Conservation (phyloP, 2,888 invertebrate species). For the Phrixothrix hirtus region DNA sequence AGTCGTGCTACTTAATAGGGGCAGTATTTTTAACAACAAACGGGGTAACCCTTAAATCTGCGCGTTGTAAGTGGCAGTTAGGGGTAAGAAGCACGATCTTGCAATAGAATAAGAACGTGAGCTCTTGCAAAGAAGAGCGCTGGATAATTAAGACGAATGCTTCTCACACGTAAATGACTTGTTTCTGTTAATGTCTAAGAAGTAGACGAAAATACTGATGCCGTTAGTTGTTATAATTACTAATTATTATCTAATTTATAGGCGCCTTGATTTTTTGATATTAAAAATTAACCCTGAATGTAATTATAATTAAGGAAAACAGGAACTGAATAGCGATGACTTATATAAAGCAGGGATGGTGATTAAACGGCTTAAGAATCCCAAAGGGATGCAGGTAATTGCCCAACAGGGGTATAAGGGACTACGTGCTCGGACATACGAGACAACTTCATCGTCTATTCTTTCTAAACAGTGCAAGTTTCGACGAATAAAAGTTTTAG, state of each 20-base stretch:
- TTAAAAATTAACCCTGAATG: too few species aligned
- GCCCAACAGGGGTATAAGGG: conserved; percentile 40
- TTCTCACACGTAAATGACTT: conserved; percentile 36
- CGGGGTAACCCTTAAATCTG: conserved; percentile 29
- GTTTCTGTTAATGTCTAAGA: conserved; percentile 35
- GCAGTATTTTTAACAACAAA: conserved; percentile 31
- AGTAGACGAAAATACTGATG: conserved; percentile 21
- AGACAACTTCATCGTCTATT: conserved; percentile 41
- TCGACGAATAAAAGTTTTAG: conserved; percentile 44
- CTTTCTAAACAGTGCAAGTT: conserved; percentile 36
- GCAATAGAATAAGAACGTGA: conserved; percentile 34
- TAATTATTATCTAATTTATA: too few species aligned
- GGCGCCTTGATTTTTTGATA: too few species aligned
- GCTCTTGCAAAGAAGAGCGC: conserved; percentile 30
- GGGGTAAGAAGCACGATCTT: conserved; percentile 28
- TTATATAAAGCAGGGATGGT: conserved; percentile 14
- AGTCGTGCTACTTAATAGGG: conserved; percentile 26
- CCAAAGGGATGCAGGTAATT: conserved; percentile 35
- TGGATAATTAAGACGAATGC: conserved; percentile 37
- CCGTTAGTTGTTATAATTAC: too few species aligned
- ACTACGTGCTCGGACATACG: conserved; percentile 45
- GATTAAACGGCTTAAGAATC: conserved; percentile 30
- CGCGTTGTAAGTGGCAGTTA: conserved; percentile 30
- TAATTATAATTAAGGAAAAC: conserved; percentile 19
- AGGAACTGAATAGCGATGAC: conserved; percentile 19